phyloP scores from a whole-genome alignment of 2,113 vertebrate species.

The Psephotus haematonotus region DNA sequence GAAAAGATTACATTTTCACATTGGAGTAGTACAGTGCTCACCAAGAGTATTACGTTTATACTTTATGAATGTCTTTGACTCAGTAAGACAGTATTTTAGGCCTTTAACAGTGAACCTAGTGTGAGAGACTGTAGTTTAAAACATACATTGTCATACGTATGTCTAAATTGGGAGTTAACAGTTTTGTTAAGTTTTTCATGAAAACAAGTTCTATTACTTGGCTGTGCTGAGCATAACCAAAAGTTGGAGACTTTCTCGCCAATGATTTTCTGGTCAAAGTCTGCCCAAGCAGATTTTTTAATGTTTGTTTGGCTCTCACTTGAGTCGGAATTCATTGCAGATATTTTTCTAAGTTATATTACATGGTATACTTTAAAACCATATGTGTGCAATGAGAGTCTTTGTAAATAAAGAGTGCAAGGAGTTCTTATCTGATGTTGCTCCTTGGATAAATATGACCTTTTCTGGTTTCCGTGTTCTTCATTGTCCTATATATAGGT shows the following conservation, averaged over 20 bases:
- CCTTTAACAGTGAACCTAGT: background rate
- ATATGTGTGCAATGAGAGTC: background rate
- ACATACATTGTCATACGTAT: accelerated
- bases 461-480: background rate
- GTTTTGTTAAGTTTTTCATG: background rate
- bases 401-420: background rate
- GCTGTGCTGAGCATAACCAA: background rate
- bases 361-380: background rate
- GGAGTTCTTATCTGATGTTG: background rate
- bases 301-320: background rate
- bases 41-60: background rate
- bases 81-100: background rate
- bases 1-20: background rate
- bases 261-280: background rate
- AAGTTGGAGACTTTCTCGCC: background rate
- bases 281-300: background rate
- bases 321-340: background rate
- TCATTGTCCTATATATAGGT: background rate
- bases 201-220: background rate
- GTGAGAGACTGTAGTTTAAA: background rate
- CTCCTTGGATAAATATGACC: background rate
- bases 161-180: background rate
- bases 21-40: background rate
- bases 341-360: background rate
- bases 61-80: background rate